A percentile compares a stretch with the other conserved stretches of the same genome.
These are phyloP conservation scores for Rhodophaea formosa DNA, from an alignment of 2,888 invertebrate species.

Conservation along the genomic window DNA sequence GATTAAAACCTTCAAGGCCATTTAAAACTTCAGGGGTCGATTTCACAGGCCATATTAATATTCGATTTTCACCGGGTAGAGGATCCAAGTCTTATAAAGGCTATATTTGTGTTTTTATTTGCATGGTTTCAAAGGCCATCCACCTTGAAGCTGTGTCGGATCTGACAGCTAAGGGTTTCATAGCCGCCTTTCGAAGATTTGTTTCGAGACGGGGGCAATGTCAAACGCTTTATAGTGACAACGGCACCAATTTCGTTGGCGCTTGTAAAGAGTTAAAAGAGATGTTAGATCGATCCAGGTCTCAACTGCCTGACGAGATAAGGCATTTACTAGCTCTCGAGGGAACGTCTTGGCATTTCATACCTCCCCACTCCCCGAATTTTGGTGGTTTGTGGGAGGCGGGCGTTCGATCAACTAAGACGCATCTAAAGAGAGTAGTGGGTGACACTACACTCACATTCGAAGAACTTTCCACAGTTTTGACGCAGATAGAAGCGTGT, in stretches of 20 bases:
- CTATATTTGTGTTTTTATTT: slow-evolving; percentile 7
- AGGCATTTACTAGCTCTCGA: slow-evolving; percentile 23
- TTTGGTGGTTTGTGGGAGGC: slow-evolving; percentile 32
- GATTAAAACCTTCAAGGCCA: too few species aligned
- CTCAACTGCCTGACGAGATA: neutral
- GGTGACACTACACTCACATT: slow-evolving; percentile 25
- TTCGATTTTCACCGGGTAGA: neutral
- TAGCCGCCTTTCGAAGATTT: slow-evolving; percentile 19
- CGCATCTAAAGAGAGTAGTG: slow-evolving; percentile 27
- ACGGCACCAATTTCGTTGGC: slow-evolving; percentile 24
- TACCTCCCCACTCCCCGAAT: slow-evolving; percentile 26
- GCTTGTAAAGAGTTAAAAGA: neutral
- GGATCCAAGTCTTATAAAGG: slow-evolving; percentile 7
- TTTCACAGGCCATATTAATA: slow-evolving; percentile 9
- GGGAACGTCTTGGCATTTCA: too few species aligned
- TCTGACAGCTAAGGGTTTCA: slow-evolving; percentile 10
- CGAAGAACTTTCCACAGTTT: slow-evolving; percentile 28
- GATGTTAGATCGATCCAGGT: neutral
- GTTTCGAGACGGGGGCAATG: slow-evolving; percentile 12
- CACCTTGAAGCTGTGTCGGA: slow-evolving; percentile 18
- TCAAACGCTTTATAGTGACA: slow-evolving; percentile 23
- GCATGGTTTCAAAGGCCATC: slow-evolving; percentile 8
- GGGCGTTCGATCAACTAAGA: slow-evolving; percentile 26
- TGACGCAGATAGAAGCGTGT: slow-evolving; percentile 31
- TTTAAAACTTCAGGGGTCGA: too few species aligned